These are phyloP conservation scores for Tigriopus japonicus DNA, from an alignment of 1,140 invertebrate species.

Conservation along the genomic window DNA sequence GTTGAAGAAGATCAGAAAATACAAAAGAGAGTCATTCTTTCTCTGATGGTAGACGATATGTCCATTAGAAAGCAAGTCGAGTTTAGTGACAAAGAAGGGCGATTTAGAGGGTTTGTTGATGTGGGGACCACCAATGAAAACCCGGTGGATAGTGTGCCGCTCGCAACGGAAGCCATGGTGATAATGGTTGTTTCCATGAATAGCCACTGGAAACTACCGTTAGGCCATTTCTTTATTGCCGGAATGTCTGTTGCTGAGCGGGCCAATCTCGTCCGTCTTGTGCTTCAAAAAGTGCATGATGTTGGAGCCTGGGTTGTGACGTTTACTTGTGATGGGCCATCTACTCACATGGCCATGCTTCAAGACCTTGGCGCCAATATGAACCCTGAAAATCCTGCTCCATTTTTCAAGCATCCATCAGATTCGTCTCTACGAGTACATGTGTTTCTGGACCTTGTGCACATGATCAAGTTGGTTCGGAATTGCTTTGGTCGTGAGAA, in stretches of 20 bases:
- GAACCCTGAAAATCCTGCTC: background rate
- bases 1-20: background rate
- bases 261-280: background rate
- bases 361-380: background rate
- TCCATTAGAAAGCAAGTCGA: conserved; percentile 22
- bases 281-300: background rate
- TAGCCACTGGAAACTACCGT: conserved; percentile 20
- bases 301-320: background rate
- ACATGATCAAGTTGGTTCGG: background rate
- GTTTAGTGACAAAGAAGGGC: conserved; percentile 20
- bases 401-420: background rate
- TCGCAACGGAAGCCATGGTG: conserved; percentile 24
- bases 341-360: background rate
- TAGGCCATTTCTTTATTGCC: background rate
- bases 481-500: conserved; percentile 3
- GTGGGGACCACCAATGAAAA: conserved; percentile 18
- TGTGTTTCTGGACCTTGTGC: background rate
- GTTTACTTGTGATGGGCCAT: conserved; percentile 5
- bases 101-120: conserved; percentile 21
- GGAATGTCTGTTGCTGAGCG: background rate
- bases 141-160: conserved; percentile 17
- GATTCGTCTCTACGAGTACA: background rate
- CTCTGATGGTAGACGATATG: conserved; percentile 26
- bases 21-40: conserved; percentile 9
- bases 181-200: conserved; percentile 23